These are phyloP conservation scores for Sebastes minor DNA, from an alignment of 2,797 vertebrate genomes.

Conservation along the genomic window DNA sequence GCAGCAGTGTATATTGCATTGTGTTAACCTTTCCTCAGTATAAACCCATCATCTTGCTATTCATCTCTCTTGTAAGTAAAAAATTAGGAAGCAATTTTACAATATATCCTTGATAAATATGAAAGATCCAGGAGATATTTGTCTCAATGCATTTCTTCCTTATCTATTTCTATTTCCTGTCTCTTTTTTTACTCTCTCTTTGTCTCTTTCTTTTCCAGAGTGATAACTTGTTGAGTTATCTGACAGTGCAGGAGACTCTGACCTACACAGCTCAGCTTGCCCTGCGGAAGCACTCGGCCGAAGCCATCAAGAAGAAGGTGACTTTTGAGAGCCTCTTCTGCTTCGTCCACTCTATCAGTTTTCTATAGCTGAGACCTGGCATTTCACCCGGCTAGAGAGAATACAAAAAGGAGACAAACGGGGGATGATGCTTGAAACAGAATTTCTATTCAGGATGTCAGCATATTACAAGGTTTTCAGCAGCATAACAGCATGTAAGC, in stretches of 20 bases:
- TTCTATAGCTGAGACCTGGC: not conserved
- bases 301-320: slow-evolving; percentile 89
- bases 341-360: not conserved
- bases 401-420: not conserved
- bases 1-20: not conserved
- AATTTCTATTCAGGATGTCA: not conserved
- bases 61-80: not conserved
- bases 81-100: not conserved
- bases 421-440: not conserved
- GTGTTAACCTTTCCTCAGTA: not conserved
- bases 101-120: not conserved
- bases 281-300: slow-evolving; percentile 77
- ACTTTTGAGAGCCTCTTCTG: not conserved
- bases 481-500: too few species aligned
- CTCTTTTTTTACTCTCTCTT: not conserved
- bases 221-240: slow-evolving; percentile 90
- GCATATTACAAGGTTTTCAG: not conserved
- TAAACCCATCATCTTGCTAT: not conserved
- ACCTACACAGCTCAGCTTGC: slow-evolving; percentile 90
- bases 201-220: slow-evolving; percentile 75
- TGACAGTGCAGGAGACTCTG: slow-evolving; percentile 93
- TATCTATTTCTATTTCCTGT: not conserved
- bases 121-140: not conserved
- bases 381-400: not conserved
- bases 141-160: not conserved